Percentiles rank a stretch among this genome's conserved stretches.
Conservation (phyloP, 1,140 invertebrate species). For the Drosophila orena region DNA sequence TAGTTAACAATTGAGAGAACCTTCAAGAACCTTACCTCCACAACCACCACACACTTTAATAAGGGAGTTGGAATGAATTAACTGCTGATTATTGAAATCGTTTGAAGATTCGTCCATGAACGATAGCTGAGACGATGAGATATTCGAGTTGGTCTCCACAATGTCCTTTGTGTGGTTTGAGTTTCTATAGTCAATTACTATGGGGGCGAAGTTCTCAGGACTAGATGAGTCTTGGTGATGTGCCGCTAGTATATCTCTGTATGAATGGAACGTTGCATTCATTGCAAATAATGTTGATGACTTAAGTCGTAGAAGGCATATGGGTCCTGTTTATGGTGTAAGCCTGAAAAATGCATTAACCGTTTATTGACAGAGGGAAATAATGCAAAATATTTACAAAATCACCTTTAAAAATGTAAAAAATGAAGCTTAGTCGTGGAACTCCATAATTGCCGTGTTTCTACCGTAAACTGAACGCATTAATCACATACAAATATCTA, state of each 20-base stretch:
- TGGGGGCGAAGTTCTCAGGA: conserved; percentile 87
- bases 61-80: conserved; percentile 87
- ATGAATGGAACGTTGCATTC: conserved; percentile 90
- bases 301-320: conserved; percentile 69
- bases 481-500: conserved; percentile 20
- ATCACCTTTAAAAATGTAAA: conserved; percentile 11
- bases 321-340: conserved; percentile 61
- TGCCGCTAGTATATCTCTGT: conserved; percentile 88
- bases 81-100: conserved; percentile 83
- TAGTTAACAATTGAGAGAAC: no score
- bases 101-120: conserved; percentile 84
- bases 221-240: conserved; percentile 87
- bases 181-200: conserved; percentile 73
- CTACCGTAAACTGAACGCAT: conserved; percentile 24
- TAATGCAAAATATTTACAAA: no score
- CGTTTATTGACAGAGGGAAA: not conserved
- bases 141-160: conserved; percentile 74
- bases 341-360: conserved; percentile 15
- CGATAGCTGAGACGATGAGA: conserved; percentile 78
- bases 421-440: conserved; percentile 16
- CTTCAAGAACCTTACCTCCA: conserved; percentile 78
- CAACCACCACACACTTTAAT: conserved; percentile 89
- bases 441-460: conserved; percentile 23
- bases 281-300: conserved; percentile 85
- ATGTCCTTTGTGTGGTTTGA: conserved; percentile 63